These are phyloP conservation scores for Oscheius sp. DNA, from an alignment of 2,888 invertebrate species.

Conservation along the genomic window DNA sequence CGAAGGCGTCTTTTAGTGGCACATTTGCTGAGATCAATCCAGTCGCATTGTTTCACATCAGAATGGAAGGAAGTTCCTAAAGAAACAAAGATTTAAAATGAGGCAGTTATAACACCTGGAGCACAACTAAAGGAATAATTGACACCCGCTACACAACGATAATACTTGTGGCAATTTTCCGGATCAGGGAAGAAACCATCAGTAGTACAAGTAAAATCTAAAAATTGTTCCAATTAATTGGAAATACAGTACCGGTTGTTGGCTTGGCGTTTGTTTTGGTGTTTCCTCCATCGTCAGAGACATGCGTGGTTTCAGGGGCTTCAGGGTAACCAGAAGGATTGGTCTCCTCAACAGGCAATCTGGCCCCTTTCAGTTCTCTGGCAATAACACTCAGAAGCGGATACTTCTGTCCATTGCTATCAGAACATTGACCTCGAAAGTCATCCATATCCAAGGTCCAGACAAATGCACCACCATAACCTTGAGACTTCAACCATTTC, in stretches of 20 bases:
- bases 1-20: not conserved
- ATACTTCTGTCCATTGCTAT: not conserved
- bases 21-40: not conserved
- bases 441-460: not conserved
- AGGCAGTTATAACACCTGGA: too few species aligned
- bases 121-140: not conserved
- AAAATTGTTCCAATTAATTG: too few species aligned
- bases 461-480: not conserved
- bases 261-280: too few species aligned
- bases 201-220: too few species aligned
- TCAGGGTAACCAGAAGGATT: too few species aligned
- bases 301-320: too few species aligned
- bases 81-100: too few species aligned
- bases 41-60: not conserved
- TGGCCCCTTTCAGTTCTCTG: not conserved
- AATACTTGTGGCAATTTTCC: not conserved
- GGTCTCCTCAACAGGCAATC: too few species aligned
- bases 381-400: not conserved
- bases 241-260: too few species aligned
- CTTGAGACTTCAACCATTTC: not conserved
- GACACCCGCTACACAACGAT: not conserved
- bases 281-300: too few species aligned
- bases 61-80: not conserved
- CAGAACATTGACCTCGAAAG: not conserved
- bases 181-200: conserved; percentile 4